These are phyloP conservation scores for Harpalus rubripes DNA, from an alignment of 2,888 invertebrate genomes.

Conservation along the genomic window DNA sequence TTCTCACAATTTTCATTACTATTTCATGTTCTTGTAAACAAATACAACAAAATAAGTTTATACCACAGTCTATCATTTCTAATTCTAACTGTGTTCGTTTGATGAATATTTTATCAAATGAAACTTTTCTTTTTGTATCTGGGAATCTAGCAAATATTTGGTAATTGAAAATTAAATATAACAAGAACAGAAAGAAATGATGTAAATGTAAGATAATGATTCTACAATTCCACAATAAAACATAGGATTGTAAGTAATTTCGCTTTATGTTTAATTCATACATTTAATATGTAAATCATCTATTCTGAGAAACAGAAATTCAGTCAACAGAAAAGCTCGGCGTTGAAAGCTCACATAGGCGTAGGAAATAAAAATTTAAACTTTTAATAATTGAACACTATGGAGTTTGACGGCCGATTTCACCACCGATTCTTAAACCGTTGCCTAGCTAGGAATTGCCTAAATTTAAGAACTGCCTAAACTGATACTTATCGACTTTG, in stretches of 20 bases:
- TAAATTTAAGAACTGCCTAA: too few relatives aligned
- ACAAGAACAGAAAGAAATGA: constrained; percentile 16
- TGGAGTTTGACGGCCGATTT: too few relatives aligned
- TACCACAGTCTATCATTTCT: constrained; percentile 28
- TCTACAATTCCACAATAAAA: constrained; percentile 57
- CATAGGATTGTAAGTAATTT: constrained; percentile 43
- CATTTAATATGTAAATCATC: constrained; percentile 55
- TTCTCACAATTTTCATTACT: constrained; percentile 8
- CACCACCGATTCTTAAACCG: too few relatives aligned
- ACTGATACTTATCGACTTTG: too few relatives aligned
- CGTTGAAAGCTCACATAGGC: constrained; percentile 31
- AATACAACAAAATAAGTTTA: constrained; percentile 51
- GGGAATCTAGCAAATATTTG: constrained; percentile 20
- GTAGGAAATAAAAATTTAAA: not conserved
- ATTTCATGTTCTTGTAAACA: constrained; percentile 13
- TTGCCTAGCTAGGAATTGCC: too few relatives aligned
- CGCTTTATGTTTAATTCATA: constrained; percentile 62
- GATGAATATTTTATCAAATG: constrained; percentile 15
- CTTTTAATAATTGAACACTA: too few relatives aligned
- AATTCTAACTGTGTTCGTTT: constrained; percentile 12
- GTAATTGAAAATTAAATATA: constrained; percentile 7
- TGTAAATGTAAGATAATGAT: constrained; percentile 58
- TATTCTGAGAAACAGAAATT: constrained; percentile 47
- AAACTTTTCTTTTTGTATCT: constrained; percentile 14
- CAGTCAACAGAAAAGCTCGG: constrained; percentile 30